These are phyloP conservation scores for Spilarctia lutea DNA, from an alignment of 2,888 invertebrate species.

Conservation along the genomic window DNA sequence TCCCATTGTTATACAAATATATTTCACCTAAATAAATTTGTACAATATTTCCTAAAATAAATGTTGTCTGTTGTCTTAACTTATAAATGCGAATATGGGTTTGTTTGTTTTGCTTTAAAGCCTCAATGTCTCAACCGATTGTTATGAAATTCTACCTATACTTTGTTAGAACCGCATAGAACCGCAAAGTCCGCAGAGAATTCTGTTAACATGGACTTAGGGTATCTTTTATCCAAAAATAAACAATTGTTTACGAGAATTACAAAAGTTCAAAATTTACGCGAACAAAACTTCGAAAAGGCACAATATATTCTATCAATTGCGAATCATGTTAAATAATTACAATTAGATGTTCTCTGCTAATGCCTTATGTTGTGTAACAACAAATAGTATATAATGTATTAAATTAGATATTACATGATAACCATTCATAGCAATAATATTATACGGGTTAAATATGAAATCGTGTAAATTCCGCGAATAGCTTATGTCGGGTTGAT, in stretches of 20 bases:
- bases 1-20: not conserved
- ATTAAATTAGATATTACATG: conserved; percentile 3
- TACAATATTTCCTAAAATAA: not conserved
- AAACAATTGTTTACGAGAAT: not conserved
- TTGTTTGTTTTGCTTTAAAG: no score
- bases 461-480: not conserved
- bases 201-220: no score
- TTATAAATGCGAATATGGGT: no score
- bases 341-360: conserved; percentile 37
- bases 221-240: no score
- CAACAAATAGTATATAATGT: not conserved
- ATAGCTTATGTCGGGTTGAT: not conserved
- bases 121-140: no score
- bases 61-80: not conserved
- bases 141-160: no score
- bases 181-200: no score
- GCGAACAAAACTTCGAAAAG: not conserved
- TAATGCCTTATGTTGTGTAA: conserved; percentile 23
- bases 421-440: conserved; percentile 1
- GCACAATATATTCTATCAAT: not conserved
- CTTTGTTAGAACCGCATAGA: no score
- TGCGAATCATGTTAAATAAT: conserved; percentile 39
- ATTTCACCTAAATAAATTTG: not conserved
- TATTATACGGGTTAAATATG: not conserved
- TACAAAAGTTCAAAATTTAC: not conserved